Base-by-base conservation (phyloP, 2,113 vertebrate species). In the Ciconia boyciana region DNA sequence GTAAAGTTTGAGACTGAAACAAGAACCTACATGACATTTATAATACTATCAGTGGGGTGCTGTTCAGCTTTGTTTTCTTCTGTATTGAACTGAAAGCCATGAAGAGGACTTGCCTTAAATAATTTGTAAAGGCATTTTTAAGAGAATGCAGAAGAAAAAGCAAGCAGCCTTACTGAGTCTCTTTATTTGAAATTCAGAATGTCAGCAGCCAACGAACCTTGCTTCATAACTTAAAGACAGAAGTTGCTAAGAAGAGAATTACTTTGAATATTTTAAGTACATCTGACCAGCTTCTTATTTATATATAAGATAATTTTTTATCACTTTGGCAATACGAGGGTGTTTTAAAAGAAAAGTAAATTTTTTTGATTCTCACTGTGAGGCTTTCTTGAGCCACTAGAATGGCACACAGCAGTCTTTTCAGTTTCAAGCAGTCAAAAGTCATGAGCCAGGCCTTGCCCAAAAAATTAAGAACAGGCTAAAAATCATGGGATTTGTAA, bases 181-280 rank as follows among this genome's bases (percentile, higher is more conserved):
- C 78, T 90, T 82, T 88, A 80, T 95, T 93, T 92, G 85, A 79
- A 95, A 92, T 92, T 85, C 92, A 95, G 84, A 61, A 65, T 80
- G 95, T 76, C 95, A 96, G 95, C 95, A 94, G 92, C 62, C 94
- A 94, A 43, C 6, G 24, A 92, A 92, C 90, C 85, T 88, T 89
- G 68, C 75, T 77, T 92, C 92, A 76, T 76, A 48, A 79, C 78
- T 61, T 82, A 55, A 80, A 86, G 89, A 83, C 41, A 68, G 81
- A 83, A 93, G 83, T 83, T 83, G 68, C 82, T 90, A 93, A 92
- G 85, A 87, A 48, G 66, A 88, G 85, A 97, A 92, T 94, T 83
- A 92, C 88, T 93, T 88, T 55, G 88, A 92, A 88, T 94, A 96
- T 95, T 96, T 93, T 92, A 92, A 90, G 79, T 86, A 76, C 90